A percentile compares a stretch with the other conserved stretches of the same genome.
These are phyloP conservation scores for Nemopilema nomurai DNA, from an alignment of 30 jellyfish, hydroid and myxozoan species.

Conservation along the genomic window DNA sequence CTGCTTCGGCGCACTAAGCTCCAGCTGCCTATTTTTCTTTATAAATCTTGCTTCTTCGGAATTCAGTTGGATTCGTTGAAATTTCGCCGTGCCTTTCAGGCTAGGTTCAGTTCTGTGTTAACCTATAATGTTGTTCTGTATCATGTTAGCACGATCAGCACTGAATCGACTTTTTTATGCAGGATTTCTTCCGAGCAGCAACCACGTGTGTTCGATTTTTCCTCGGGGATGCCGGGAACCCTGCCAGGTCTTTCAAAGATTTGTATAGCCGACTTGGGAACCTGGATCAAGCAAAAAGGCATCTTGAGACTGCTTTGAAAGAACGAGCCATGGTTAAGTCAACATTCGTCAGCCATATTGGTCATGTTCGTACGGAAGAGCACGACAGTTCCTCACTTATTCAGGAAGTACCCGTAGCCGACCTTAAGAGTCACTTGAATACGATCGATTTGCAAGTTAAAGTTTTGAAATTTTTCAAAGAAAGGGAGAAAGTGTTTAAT, in stretches of 20 bases:
- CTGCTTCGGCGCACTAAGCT: too few species aligned
- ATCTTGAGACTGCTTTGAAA: constrained; percentile 70
- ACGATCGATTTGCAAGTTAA: constrained; percentile 81
- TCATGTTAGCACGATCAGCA: background rate
- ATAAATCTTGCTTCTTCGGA: too few species aligned
- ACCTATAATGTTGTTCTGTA: background rate
- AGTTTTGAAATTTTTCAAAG: constrained; percentile 71
- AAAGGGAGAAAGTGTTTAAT: constrained; percentile 16
- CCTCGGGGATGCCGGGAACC: constrained; percentile 85
- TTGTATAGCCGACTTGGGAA: constrained; percentile 57
- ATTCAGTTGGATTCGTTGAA: too few species aligned
- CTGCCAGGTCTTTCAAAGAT: constrained; percentile 77
- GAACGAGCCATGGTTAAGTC: constrained; percentile 76
- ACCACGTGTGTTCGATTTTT: constrained; percentile 90
- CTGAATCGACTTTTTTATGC: background rate
- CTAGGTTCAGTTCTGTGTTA: background rate
- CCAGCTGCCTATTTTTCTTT: too few species aligned
- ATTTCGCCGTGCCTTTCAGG: too few species aligned
- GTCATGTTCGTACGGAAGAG: constrained; percentile 80
- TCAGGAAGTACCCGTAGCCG: constrained; percentile 78
- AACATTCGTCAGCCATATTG: constrained; percentile 88
- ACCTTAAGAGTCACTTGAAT: constrained; percentile 77
- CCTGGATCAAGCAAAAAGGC: constrained; percentile 77
- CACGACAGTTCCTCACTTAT: constrained; percentile 23
- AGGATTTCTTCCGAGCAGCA: constrained; percentile 97